Base-by-base conservation (phyloP, 2,888 invertebrate genomes). In the Sthenelais limicola region DNA sequence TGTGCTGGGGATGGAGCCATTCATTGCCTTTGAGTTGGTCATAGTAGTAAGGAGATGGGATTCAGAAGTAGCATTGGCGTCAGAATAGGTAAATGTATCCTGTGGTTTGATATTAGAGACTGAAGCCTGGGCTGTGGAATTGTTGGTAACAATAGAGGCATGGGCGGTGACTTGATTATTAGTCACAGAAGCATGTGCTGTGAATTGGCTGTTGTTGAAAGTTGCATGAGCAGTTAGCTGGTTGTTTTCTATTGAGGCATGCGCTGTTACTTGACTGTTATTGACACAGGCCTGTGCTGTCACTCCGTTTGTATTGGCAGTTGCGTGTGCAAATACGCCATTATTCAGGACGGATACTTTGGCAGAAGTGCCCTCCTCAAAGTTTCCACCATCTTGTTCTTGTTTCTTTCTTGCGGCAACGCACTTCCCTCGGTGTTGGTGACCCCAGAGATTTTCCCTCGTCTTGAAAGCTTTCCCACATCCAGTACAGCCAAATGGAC, bases 401-500 rank as follows among this genome's bases (percentile, higher is more conserved):
- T n/a, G n/a, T 47, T 54, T 68, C 30, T 68, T 68, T 21, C 51
- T 43, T 24, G 49, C 52, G 18, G 54, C 54, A 26, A 70, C 24
- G 54, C 79, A 79, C 32, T 79, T 78, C 12, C 76, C 71, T 4
- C 79, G 71, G 58, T 79, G 77, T 32, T 77, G 74, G 52, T 79
- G 79, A 9, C 79, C 78, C 79, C 79, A 79, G 35, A 79, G 77
- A 56, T 79, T 79, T 71, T 79, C 79, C 18, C 74, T 43, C 12
- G 79, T 79, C 73, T 79, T 79, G 77, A 79, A 79, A 21, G 69
- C 76, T 66, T 79, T 79, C 24, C 76, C 77, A 68, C 79, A 79
- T 33, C 71, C 76, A 12, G 33, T 28, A 56, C 70, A 70, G 32
- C 51, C 68, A 43, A 79, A 79, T 0, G 79, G 79, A 7, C 79